Conservation (phyloP, 2,888 invertebrate species). For the Lepidonotus clava region DNA sequence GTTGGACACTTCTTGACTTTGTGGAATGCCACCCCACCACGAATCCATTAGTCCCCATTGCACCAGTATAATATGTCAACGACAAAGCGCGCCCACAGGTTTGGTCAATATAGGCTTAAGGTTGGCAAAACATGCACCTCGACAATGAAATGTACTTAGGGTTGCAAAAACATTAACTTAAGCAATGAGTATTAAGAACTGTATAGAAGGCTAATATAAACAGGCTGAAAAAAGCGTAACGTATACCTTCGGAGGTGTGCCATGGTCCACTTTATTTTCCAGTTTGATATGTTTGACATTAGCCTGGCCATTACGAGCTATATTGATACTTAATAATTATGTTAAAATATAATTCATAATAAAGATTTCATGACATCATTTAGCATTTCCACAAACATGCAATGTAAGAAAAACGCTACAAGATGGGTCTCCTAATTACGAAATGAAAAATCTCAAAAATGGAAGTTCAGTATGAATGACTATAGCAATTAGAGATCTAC, state of each 20-base stretch:
- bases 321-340: background rate
- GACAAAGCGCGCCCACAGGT: background rate
- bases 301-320: too few species aligned
- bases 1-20: constrained; percentile 5
- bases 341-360: background rate
- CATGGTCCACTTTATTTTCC: too few species aligned
- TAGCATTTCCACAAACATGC: too few species aligned
- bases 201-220: background rate
- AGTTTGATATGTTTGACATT: too few species aligned
- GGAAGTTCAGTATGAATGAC: too few species aligned
- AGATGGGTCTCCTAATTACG: too few species aligned
- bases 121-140: background rate
- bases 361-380: too few species aligned
- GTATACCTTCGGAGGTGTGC: background rate
- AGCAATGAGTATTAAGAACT: background rate
- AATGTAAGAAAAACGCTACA: too few species aligned
- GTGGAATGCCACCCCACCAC: background rate
- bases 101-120: background rate
- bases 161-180: background rate
- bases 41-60: background rate
- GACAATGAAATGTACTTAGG: background rate
- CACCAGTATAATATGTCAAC: background rate
- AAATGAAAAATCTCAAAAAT: too few species aligned
- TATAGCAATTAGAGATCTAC: too few species aligned
- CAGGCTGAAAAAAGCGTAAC: background rate